Base-by-base conservation (phyloP, 2,888 invertebrate species). In the Hemithea aestivaria region DNA sequence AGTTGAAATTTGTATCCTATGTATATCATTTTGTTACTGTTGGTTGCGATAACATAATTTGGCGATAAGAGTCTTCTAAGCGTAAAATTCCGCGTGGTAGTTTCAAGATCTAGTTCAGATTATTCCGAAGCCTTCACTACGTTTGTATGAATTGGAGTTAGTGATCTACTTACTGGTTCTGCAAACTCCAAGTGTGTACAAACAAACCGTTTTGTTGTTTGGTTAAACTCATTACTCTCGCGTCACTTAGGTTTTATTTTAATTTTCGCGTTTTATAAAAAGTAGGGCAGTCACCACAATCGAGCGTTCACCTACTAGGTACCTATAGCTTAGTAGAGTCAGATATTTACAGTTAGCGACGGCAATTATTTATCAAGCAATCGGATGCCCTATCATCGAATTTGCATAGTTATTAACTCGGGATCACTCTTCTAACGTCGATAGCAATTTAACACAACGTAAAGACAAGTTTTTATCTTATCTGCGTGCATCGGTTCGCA, bases 401-500 rank as follows among this genome's bases (percentile, higher is more conserved):
- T 63, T 63, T 63, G 48, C 58, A 57, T 62, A 54, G 44, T 35
- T 53, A 60, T 58, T 62, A 31, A 46, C 40, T 51, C 46, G 45
- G 41, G 57, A 60, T 54, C 46, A 56, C 41, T 49, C 38, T 45
- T 43, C 5, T 34, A 41, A 46, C 27, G 51, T 43, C 45, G 39
- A 53, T 45, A 46, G 53, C 42, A 45, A 53, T 47, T 44, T 27
- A 43, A 48, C 37, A 45, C 39, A 47, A 56, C 37, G 44, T 42
- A 51, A 60, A 53, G 48, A 54, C 58, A 51, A 54, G 41, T 59
- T 63, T 59, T 60, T 70, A 74, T 79, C 75, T 80, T 81, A 80
- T 82, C 75, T 73, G 63, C 64, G 54, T 66, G 61, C 62, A 72
- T 64, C 65, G 51, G 59, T 56, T 52, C 53, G 62, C 54, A 53